Conservation (phyloP, 2,113 vertebrate genomes). For the human region GRCh38 chr2:225583001-225583500, state of each 20-base stretch:
- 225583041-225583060: slow-evolving; percentile 27
- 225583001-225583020: slow-evolving; percentile 90
- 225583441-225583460: accelerated
- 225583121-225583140: accelerated
- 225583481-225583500: not conserved
- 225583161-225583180: not conserved
- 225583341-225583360: not conserved
- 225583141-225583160: no score
- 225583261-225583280: not conserved
- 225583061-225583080: accelerated
- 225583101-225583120: accelerated
- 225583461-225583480: not conserved
- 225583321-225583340: not conserved
- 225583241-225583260: no score
- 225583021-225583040: slow-evolving; percentile 94
- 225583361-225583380: not conserved
- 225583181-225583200: not conserved
- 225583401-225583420: no score
- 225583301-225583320: not conserved
- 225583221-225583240: not conserved
- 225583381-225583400: accelerated
- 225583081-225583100: not conserved
- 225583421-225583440: not conserved
- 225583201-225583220: no score
- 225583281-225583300: not conserved